phyloP scores from a whole-genome alignment of 2,113 vertebrate genomes.

The Neoarius graeffei region DNA sequence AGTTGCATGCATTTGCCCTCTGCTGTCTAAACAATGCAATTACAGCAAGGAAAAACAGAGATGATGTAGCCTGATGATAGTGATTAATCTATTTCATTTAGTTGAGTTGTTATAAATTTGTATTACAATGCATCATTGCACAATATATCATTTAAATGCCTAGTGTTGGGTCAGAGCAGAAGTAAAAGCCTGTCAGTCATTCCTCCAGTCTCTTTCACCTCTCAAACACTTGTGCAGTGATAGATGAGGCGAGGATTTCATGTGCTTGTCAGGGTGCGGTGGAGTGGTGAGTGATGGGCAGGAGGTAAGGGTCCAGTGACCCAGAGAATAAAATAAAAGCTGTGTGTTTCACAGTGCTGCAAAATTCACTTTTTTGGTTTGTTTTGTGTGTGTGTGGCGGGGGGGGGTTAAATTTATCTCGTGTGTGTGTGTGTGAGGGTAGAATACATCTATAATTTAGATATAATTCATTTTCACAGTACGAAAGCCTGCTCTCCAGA shows the following conservation, averaged over 20 bases:
- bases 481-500: not conserved
- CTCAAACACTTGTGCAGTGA: not conserved
- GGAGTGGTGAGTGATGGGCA: slow-evolving; percentile 28
- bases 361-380: not conserved
- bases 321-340: not conserved
- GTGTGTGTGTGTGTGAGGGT: not conserved
- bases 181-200: slow-evolving; percentile 1
- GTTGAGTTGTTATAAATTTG: no score
- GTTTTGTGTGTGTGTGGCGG: not conserved
- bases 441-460: not conserved
- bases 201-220: slow-evolving; percentile 9
- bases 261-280: slow-evolving; percentile 28
- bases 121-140: no score
- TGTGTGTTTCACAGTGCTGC: not conserved
- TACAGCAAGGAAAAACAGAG: no score
- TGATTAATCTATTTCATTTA: no score
- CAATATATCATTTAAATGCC: no score
- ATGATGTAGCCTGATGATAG: no score
- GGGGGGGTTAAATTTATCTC: not conserved
- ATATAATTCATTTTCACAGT: not conserved
- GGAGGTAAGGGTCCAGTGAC: not conserved
- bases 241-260: not conserved
- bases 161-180: not conserved
- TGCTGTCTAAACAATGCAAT: no score
- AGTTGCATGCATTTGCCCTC: no score